Base-by-base conservation (phyloP, 2,797 vertebrate species). In the Tiaroga cobitis region DNA sequence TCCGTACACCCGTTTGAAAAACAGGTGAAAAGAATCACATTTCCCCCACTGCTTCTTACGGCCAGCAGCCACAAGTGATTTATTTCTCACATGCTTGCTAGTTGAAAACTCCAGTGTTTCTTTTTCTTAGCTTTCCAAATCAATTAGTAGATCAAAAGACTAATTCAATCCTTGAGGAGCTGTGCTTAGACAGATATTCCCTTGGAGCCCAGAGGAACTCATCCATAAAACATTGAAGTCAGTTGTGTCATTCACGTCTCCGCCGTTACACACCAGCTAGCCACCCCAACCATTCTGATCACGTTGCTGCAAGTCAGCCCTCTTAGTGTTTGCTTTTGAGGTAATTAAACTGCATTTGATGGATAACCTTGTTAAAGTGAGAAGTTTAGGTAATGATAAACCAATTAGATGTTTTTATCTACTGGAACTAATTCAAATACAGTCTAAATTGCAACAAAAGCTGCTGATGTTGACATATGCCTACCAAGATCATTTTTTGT, bases 111-210 rank as follows among this genome's bases (percentile, higher is more conserved):
- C 83, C 87, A 85, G 85, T 91, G 89, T 91, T 92, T 79, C 91
- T 94, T 93, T 92, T 85, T 84, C 70, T 80, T 88, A 86, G 91
- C 89, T 92, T 90, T 93, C 88, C 87, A 93, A 92, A 92, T 92
- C 93, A 93, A 94, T 93, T 92, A 93, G 93, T 82, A 91, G 92
- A 93, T 94, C 93, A 93, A 85, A 91, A 89, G 92, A 92, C 92
- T 94, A 94, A 94, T 94, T 93, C 89, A 85, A 83, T 92, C 90
- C 91, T 91, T 24, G 89, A 94, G 93, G 92, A 93, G 90, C 81
- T 46, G 32, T 67, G 54, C 82, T 87, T 90, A 92, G 91, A 92
- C 91, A 90, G 83, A 90, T 81, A 89, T 91, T 93, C 91, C 92
- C 90, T 3, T 70, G 19, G 68, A 93, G 91, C 90, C 88, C 59